phyloP scores from a whole-genome alignment of 2,113 vertebrate genomes.

The Indicator maculatus region DNA sequence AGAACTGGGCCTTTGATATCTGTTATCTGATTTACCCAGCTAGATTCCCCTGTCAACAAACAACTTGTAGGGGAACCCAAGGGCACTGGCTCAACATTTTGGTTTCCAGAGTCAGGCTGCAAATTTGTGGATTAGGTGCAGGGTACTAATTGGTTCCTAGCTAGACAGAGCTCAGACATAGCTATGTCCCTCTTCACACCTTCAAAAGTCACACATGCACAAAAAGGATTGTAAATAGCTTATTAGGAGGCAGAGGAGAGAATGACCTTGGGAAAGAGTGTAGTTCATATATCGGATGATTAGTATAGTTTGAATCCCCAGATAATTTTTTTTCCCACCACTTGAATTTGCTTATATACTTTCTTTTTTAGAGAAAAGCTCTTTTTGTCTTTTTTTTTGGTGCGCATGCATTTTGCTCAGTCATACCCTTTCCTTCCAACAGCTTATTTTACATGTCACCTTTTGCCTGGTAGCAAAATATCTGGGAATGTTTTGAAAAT shows the following conservation, averaged over 20 bases:
- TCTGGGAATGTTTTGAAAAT: constrained; percentile 38
- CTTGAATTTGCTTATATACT: neutral
- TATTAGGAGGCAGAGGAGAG: neutral
- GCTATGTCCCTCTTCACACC: neutral
- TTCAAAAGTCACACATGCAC: neutral
- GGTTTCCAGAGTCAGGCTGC: neutral
- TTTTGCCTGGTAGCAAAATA: constrained; percentile 18
- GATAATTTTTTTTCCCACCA: neutral
- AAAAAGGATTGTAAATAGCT: neutral
- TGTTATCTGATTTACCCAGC: neutral
- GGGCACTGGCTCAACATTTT: neutral
- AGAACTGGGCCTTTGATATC: neutral
- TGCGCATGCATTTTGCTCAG: neutral
- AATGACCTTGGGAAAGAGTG: neutral
- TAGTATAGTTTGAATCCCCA: neutral
- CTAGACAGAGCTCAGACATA: neutral
- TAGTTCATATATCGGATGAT: neutral
- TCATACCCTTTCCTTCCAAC: neutral
- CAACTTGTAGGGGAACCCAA: neutral
- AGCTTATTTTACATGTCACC: constrained; percentile 16
- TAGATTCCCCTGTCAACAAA: neutral
- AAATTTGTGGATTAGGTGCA: neutral
- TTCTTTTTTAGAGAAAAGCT: neutral
- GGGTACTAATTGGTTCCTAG: neutral
- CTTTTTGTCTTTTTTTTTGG: neutral